A percentile compares a stretch with the other conserved stretches of the same genome.
Evolutionary conservation across 1,140 invertebrate genomes (phyloP).

Genomic region (Danaus plexippus): DNA sequence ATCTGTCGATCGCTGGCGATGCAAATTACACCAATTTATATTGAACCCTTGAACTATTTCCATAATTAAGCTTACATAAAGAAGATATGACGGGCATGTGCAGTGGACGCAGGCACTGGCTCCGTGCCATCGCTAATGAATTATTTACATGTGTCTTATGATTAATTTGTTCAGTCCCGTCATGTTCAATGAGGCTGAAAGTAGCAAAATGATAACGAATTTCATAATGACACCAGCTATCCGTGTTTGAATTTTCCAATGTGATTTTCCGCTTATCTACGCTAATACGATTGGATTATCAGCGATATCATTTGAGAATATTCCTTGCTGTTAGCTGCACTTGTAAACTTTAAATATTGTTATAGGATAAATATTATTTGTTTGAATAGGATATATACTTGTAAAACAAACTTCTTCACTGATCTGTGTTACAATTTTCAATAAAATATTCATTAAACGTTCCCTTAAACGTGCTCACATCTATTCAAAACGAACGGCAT

Average conservation of each 20-base stretch:
- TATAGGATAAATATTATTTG: too few relatives aligned
- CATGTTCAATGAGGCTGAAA: not conserved
- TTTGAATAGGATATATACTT: too few relatives aligned
- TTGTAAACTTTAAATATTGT: not conserved
- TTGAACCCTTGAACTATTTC: slow-evolving; percentile 23
- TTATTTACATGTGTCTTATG: slow-evolving; percentile 32
- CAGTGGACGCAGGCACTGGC: slow-evolving; percentile 22
- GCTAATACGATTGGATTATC: slow-evolving; percentile 41
- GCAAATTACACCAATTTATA: slow-evolving; percentile 23
- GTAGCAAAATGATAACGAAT: not conserved
- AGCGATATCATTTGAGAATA: too few relatives aligned
- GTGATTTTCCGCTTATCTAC: slow-evolving; percentile 56
- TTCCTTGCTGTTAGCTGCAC: slow-evolving; percentile 11
- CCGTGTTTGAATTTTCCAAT: slow-evolving; percentile 29
- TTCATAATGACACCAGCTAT: not conserved
- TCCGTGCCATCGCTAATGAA: slow-evolving; percentile 29
- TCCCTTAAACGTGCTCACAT: too few relatives aligned
- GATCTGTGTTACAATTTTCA: too few relatives aligned
- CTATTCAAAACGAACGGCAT: too few relatives aligned
- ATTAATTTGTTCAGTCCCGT: slow-evolving; percentile 20
- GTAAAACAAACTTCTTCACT: too few relatives aligned
- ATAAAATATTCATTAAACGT: too few relatives aligned
- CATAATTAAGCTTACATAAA: slow-evolving; percentile 28
- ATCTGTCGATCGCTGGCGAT: slow-evolving; percentile 7
- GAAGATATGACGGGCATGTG: slow-evolving; percentile 46